Conservation (phyloP, 2,888 invertebrate species). For the Ellobium chinense region DNA sequence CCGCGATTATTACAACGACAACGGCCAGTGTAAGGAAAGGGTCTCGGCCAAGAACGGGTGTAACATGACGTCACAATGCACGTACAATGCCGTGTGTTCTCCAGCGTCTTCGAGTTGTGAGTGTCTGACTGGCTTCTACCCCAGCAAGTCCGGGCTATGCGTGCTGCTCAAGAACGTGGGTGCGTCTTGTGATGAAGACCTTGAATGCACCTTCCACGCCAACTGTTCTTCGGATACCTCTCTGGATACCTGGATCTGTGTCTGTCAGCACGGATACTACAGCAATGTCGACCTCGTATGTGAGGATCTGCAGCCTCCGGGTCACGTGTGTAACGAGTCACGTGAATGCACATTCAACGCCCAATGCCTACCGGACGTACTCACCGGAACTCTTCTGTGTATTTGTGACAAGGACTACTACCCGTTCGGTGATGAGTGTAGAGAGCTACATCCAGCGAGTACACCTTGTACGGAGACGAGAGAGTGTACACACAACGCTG, state of each 20-base stretch:
- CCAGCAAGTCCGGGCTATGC: constrained; percentile 24
- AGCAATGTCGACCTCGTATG: background rate
- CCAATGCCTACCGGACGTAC: background rate
- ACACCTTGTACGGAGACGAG: background rate
- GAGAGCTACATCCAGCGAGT: background rate
- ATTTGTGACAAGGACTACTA: constrained; percentile 6
- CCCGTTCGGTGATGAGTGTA: constrained; percentile 27
- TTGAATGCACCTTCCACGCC: constrained; percentile 45
- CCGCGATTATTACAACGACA: constrained; percentile 24
- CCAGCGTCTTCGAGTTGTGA: constrained; percentile 21
- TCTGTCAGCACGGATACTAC: constrained; percentile 40
- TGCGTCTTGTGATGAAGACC: constrained; percentile 25
- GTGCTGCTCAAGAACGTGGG: constrained; percentile 24
- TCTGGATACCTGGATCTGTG: no score
- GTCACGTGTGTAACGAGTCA: background rate
- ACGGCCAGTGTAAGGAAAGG: constrained; percentile 32
- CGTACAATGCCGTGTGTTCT: constrained; percentile 43
- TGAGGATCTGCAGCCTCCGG: background rate
- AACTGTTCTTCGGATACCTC: constrained; percentile 30
- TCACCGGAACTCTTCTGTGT: background rate
- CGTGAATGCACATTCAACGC: constrained; percentile 17
- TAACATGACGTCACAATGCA: constrained; percentile 36
- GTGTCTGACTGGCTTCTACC: constrained; percentile 43
- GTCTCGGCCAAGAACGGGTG: constrained; percentile 4
- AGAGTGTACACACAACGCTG: constrained; percentile 43